phyloP scores from a whole-genome alignment of 1,140 invertebrate species.

The Globodera ellingtonae region DNA sequence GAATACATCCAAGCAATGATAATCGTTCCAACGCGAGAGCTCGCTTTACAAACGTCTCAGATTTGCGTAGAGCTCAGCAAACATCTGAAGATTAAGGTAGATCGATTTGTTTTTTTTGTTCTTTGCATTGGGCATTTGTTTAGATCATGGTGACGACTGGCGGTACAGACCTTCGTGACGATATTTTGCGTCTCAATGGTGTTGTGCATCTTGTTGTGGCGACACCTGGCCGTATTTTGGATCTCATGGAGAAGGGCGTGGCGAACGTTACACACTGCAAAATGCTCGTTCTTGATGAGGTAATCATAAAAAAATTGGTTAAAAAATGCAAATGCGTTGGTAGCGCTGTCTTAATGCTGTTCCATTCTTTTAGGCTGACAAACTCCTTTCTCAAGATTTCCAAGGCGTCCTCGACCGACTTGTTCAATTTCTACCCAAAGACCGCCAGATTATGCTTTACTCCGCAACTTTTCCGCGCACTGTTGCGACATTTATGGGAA shows the following conservation, averaged over 20 bases:
- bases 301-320: background rate
- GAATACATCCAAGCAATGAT: conserved; percentile 93
- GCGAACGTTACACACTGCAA: conserved; percentile 87
- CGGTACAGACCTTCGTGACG: conserved; percentile 95
- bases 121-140: conserved; percentile 24
- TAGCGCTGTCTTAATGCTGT: background rate
- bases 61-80: conserved; percentile 98
- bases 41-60: conserved; percentile 98
- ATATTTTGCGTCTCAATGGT: conserved; percentile 99
- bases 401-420: conserved; percentile 95
- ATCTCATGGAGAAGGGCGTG: conserved; percentile 98
- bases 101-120: conserved; percentile 17
- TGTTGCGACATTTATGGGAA: conserved; percentile 99
- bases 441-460: conserved; percentile 95
- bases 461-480: conserved; percentile 98
- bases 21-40: conserved; percentile 95
- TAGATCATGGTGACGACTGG: conserved; percentile 96
- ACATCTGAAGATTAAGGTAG: conserved; percentile 81
- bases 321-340: background rate
- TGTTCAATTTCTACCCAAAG: conserved; percentile 86
- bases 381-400: conserved; percentile 97
- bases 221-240: conserved; percentile 96
- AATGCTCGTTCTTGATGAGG: conserved; percentile 93
- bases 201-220: conserved; percentile 99
- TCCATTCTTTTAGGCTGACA: conserved; percentile 94